Base-by-base conservation (phyloP, 1,140 invertebrate species). In the Microvelia longipes region DNA sequence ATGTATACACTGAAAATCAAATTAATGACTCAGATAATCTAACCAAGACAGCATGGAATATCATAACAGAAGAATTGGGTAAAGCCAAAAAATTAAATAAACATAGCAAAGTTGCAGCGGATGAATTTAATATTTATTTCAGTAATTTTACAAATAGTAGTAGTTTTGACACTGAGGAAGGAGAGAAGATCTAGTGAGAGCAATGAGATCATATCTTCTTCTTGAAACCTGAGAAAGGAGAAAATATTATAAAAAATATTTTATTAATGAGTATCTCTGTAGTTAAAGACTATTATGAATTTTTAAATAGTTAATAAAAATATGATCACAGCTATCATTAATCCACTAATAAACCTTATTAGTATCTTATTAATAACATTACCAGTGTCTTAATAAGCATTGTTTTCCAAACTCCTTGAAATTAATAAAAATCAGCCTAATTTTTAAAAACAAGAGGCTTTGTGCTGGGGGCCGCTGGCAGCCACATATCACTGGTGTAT, bases 401-500 rank as follows among this genome's bases (percentile, higher is more conserved):
- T 11, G 5, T 11, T 50, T 50, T 50, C 35, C 35, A 11, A 19
- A 50, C 35, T 50, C 35, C 5, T 50, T 50, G 19, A 50, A 50
- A 50, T 11, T 19, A 5, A 50, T 19, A 11, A 50, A 50, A 50
- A 19, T 50, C 19, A 50, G 5, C 19, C 35, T 19, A 11, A 50
- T 50, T 26, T 27, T 11, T 19, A 50, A 50, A 19, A 72, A 73
- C n/a, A n/a, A n/a, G n/a, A n/a, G n/a, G n/a, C n/a, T n/a, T n/a
- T n/a, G n/a, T n/a, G n/a, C n/a, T n/a, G n/a, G n/a, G n/a, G n/a
- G n/a, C n/a, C n/a, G n/a, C n/a, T n/a, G n/a, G n/a, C n/a, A n/a
- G n/a, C n/a, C n/a, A n/a, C n/a, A n/a, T n/a, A n/a, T n/a, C n/a
- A n/a, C n/a, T n/a, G n/a, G n/a, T n/a, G n/a, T n/a, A n/a, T n/a